Percentiles rank a stretch among this genome's conserved stretches.
Conservation (phyloP, 1,140 invertebrate species). For the Archegozetes longisetosus region DNA sequence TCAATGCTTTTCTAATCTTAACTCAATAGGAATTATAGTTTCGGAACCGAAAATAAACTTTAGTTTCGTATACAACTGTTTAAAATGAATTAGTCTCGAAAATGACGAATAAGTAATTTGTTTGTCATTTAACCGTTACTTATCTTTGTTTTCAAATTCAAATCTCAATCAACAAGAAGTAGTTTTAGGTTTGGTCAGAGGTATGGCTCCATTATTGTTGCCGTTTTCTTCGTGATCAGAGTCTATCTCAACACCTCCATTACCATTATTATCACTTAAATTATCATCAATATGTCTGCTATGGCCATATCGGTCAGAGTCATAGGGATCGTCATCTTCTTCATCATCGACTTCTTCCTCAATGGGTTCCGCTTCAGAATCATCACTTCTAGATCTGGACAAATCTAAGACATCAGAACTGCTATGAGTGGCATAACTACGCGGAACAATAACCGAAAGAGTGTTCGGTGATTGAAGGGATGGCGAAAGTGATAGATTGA, state of each 20-base stretch:
- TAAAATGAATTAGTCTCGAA: neutral
- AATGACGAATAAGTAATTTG: neutral
- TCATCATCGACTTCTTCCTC: constrained; percentile 48
- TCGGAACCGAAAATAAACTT: no score
- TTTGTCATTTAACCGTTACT: neutral
- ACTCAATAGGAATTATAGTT: no score
- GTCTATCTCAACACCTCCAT: neutral
- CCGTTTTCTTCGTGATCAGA: neutral
- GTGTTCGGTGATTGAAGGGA: neutral
- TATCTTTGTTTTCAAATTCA: neutral
- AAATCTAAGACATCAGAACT: constrained; percentile 22
- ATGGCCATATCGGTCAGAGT: constrained; percentile 13
- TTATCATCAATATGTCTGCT: constrained; percentile 12
- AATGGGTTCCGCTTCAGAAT: constrained; percentile 58
- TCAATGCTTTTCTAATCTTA: no score
- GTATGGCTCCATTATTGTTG: neutral
- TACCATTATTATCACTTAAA: neutral
- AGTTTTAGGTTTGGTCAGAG: neutral
- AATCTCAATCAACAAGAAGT: neutral
- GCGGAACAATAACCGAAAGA: constrained; percentile 8
- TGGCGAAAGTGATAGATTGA: constrained; percentile 20
- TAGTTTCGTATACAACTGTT: no score
- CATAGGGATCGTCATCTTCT: constrained; percentile 19
- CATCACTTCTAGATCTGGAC: constrained; percentile 37
- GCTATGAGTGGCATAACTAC: constrained; percentile 4